Percentiles rank a stretch among this genome's conserved stretches.
These are phyloP conservation scores for Myotis lucifugus DNA, from an alignment of 2,113 vertebrate genomes.

Conservation along the genomic window DNA sequence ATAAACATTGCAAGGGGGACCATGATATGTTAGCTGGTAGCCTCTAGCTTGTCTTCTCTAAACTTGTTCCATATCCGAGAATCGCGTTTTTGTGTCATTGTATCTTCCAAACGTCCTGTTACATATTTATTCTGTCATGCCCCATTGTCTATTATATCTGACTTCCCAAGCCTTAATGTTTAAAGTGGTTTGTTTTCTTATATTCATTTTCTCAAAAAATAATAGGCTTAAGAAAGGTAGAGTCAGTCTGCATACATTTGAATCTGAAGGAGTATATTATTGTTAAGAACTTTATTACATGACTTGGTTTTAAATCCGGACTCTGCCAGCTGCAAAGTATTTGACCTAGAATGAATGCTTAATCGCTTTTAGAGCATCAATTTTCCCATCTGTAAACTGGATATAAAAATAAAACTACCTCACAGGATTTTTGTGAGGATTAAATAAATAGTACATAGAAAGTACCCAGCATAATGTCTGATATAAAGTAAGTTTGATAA, in stretches of 20 bases:
- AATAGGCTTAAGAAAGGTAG: neutral
- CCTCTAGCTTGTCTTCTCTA: neutral
- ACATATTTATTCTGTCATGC: neutral
- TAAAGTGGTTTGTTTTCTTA: neutral
- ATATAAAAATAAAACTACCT: neutral
- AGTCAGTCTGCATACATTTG: neutral
- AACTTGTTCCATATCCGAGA: neutral
- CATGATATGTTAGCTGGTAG: neutral
- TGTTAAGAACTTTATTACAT: neutral
- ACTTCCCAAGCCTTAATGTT: neutral
- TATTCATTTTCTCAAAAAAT: neutral
- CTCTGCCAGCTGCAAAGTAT: neutral
- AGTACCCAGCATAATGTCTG: neutral
- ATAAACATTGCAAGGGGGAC: neutral
- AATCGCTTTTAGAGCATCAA: neutral
- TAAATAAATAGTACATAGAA: neutral
- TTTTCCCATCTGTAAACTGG: neutral
- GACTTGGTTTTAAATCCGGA: neutral
- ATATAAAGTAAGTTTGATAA: neutral
- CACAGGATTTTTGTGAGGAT: neutral
- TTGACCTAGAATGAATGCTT: neutral
- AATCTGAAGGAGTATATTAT: neutral
- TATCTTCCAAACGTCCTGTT: neutral
- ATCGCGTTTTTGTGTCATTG: neutral
- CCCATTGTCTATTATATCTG: neutral